Evolutionary conservation across 2,888 invertebrate genomes (phyloP).

Genomic region (Melieria crassipennis): DNA sequence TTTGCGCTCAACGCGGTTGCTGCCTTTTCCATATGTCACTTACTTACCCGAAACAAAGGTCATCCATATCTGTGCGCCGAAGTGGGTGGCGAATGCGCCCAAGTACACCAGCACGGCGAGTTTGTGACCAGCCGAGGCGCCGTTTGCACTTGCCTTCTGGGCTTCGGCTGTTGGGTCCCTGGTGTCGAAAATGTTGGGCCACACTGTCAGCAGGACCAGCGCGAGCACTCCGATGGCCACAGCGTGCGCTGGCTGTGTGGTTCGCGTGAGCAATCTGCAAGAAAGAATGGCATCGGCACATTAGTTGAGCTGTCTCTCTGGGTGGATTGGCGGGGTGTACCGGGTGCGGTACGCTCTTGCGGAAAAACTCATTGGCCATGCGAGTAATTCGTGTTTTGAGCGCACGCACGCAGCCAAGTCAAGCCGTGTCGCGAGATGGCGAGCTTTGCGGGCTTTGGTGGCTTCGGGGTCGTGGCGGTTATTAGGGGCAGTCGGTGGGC

Average conservation of each 20-base stretch:
- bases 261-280: slow-evolving; percentile 76
- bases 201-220: slow-evolving; percentile 68
- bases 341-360: too few species aligned
- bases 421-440: too few species aligned
- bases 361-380: too few species aligned
- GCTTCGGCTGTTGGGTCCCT: not conserved
- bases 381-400: too few species aligned
- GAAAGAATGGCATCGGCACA: slow-evolving; percentile 41
- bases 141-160: slow-evolving; percentile 36
- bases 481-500: too few species aligned
- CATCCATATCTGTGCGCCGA: slow-evolving; percentile 93
- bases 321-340: too few species aligned
- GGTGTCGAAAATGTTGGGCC: slow-evolving; percentile 65
- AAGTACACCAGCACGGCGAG: slow-evolving; percentile 75
- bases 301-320: too few species aligned
- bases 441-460: too few species aligned
- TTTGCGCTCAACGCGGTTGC: too few species aligned
- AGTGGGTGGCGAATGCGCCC: slow-evolving; percentile 80
- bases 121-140: slow-evolving; percentile 45
- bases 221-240: slow-evolving; percentile 72
- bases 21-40: not conserved
- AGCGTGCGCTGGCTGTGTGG: slow-evolving; percentile 83
- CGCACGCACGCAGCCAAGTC: too few species aligned
- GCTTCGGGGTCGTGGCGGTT: too few species aligned
- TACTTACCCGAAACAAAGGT: slow-evolving; percentile 84